Base-by-base conservation (phyloP, 2,797 vertebrate genomes). In the Fistularia commersonii region DNA sequence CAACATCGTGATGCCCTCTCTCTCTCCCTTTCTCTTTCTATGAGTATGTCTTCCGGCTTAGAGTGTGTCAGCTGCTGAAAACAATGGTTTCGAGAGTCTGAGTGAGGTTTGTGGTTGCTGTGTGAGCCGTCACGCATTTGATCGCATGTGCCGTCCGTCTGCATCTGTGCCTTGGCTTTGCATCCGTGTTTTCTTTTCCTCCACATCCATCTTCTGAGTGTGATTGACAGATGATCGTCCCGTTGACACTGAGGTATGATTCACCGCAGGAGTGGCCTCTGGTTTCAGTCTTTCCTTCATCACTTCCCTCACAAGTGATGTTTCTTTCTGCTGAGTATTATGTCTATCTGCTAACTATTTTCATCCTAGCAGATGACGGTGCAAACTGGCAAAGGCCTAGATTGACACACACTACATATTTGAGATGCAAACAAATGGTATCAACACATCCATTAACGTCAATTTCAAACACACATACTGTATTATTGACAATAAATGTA, bases 1-100 rank as follows among this genome's bases (percentile, higher is more conserved):
- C 70, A 66, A 80, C 64, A 66, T 58, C 80, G 72, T 84, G 82
- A 70, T 61, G 71, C 61, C 71, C 69, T 85, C 65, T 83, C 77
- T 90, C 81, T 90, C 69, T 85, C 65, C 82, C 77, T 90, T 81
- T 90, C 61, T 72, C 69, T 85, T 64, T 83, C 77, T 90, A 82
- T 90, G 85, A 89, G 87, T 90, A 85, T 72, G 85, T 88, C 76
- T 59, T 64, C 64, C 54, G 72, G 72, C 66, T 44, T 39, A 61
- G 61, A 66, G 51, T 74, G 39, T 36, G 53, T 43, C 41, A 36
- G 15, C 11, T 5, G 8, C 36, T 32, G 15, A 3, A 34, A 8
- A 42, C 6, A 41, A 11, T 41, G 15, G 62, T n/a, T 69, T 79
- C 11, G 38, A 11, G 23, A 53, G 59, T 51, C 45, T 75, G 57